Evolutionary conservation across 2,797 vertebrate species (phyloP).

Genomic region (Spondyliosoma cantharus): DNA sequence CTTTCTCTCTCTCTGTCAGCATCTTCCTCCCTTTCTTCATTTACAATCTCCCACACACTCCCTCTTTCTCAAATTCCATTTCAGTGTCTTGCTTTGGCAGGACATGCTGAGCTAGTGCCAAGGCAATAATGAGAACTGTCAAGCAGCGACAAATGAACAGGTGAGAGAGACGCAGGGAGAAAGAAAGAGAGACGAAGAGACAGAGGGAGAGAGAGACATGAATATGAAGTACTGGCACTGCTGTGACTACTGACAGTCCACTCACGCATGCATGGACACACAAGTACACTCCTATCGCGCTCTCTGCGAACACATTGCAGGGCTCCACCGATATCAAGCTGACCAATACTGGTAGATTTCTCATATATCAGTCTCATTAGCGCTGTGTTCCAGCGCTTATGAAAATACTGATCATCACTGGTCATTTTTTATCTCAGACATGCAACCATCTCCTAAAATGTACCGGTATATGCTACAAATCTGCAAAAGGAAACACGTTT

Average conservation of each 20-base stretch:
- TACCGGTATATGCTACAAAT: neutral
- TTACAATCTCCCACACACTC: conserved; percentile 74
- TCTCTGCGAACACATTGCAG: conserved; percentile 14
- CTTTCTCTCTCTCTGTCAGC: conserved; percentile 60
- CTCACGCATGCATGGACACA: conserved; percentile 72
- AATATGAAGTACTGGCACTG: conserved; percentile 74
- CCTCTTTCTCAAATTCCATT: conserved; percentile 78
- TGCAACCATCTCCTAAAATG: neutral
- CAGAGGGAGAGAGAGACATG: conserved; percentile 66
- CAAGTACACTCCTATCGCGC: conserved; percentile 36
- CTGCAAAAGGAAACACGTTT: neutral
- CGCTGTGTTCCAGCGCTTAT: neutral
- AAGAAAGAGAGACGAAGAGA: conserved; percentile 51
- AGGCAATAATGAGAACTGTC: conserved; percentile 87
- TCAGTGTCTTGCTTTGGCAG: conserved; percentile 84
- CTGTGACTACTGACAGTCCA: conserved; percentile 73
- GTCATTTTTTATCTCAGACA: neutral
- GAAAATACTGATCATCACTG: neutral
- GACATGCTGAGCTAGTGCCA: conserved; percentile 84
- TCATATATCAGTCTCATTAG: neutral
- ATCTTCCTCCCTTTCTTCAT: conserved; percentile 73
- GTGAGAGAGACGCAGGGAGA: conserved; percentile 77
- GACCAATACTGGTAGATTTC: neutral
- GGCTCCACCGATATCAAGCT: neutral
- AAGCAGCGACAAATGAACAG: conserved; percentile 86